A percentile compares a stretch with the other conserved stretches of the same genome.
Conservation (phyloP, 2,888 invertebrate species). For the Ectropis crepuscularia region DNA sequence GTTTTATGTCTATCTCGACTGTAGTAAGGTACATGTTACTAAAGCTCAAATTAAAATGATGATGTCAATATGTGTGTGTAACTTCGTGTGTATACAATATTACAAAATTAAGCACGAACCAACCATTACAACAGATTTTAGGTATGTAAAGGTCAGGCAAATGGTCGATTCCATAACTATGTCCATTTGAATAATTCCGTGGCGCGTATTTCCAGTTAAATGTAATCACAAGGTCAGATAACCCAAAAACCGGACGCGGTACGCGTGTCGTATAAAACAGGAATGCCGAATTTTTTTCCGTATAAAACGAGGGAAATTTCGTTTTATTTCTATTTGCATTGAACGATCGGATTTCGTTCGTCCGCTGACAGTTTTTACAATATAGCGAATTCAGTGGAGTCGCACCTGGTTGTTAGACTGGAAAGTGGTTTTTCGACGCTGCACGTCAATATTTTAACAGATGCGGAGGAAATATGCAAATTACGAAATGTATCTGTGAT, state of each 20-base stretch:
- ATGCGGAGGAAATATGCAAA: conserved; percentile 21
- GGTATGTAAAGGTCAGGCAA: conserved; percentile 3
- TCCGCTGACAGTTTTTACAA: conserved; percentile 50
- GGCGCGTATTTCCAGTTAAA: conserved; percentile 16
- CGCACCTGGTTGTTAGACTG: conserved; percentile 47
- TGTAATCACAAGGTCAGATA: conserved; percentile 22
- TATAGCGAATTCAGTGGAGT: conserved; percentile 49
- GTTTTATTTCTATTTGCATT: conserved; percentile 48
- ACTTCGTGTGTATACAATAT: not conserved
- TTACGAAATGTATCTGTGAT: conserved; percentile 26
- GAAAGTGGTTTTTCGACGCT: conserved; percentile 47
- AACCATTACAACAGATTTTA: not conserved
- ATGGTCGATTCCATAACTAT: conserved; percentile 3
- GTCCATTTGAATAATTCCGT: conserved; percentile 6
- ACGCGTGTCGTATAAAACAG: conserved; percentile 38
- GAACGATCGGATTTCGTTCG: conserved; percentile 55
- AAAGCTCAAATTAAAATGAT: no score
- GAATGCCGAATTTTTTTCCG: conserved; percentile 42
- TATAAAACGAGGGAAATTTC: conserved; percentile 45
- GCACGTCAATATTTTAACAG: conserved; percentile 34
- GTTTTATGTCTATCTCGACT: no score
- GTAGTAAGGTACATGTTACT: not conserved
- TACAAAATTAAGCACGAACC: not conserved
- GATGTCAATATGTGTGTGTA: no score
- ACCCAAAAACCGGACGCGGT: conserved; percentile 18